Percentiles rank a stretch among this genome's conserved stretches.
Evolutionary conservation across 2,797 vertebrate genomes (phyloP).

Genomic region (Emydoidea blandingii): DNA sequence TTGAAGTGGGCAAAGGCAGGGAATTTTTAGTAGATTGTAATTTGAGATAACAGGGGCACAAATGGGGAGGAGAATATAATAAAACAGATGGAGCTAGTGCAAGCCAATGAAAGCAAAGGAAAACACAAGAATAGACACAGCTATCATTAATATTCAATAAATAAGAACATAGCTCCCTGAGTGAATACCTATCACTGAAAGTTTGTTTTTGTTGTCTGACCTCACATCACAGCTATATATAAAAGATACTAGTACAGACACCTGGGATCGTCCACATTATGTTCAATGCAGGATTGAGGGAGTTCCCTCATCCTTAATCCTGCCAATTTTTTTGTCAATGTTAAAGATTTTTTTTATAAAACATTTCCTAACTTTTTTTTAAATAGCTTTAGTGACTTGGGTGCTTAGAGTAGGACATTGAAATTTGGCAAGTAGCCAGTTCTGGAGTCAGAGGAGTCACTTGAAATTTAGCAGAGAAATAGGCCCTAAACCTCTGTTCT

Average conservation of each 20-base stretch:
- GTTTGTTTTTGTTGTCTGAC: neutral
- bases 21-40: neutral
- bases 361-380: neutral
- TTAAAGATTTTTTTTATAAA: neutral
- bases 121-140: neutral
- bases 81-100: conserved; percentile 8
- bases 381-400: neutral
- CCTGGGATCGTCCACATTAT: neutral
- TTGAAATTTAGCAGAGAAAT: neutral
- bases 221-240: neutral
- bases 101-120: conserved; percentile 3
- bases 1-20: neutral
- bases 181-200: neutral
- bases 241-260: neutral
- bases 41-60: neutral
- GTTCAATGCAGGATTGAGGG: neutral
- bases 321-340: neutral
- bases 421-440: neutral
- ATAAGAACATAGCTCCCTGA: neutral
- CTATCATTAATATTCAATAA: neutral
- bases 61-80: neutral
- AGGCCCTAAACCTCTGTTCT: neutral
- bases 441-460: neutral
- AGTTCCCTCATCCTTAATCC: neutral
- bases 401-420: neutral